A percentile compares a stretch with the other conserved stretches of the same genome.
These are phyloP conservation scores for Macrosiphum euphorbiae DNA, from an alignment of 2,888 invertebrate species.

Conservation along the genomic window DNA sequence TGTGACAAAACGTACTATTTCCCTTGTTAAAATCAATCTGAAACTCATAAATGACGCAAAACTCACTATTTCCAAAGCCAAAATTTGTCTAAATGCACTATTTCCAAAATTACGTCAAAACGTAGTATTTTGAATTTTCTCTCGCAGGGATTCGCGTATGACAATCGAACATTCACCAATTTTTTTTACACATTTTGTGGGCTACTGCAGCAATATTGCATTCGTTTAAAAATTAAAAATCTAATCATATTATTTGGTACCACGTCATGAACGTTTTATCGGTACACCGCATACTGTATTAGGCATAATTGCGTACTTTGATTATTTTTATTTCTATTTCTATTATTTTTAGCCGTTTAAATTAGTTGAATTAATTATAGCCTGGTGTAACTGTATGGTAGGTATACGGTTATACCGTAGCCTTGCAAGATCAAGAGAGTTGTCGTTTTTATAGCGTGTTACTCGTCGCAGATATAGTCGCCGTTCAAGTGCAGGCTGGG, in stretches of 20 bases:
- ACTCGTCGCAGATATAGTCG: background rate
- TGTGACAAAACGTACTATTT: too few species aligned
- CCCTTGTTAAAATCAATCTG: too few species aligned
- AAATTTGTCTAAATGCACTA: too few species aligned
- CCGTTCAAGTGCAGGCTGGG: background rate
- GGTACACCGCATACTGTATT: background rate
- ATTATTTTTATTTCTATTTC: background rate
- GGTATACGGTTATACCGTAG: background rate
- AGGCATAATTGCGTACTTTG: background rate
- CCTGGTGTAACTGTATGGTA: background rate
- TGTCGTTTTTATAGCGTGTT: background rate
- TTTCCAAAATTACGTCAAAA: too few species aligned
- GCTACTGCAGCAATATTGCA: background rate
- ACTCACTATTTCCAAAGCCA: too few species aligned
- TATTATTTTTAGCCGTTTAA: background rate
- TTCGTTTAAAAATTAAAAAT: background rate
- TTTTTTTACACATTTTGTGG: background rate
- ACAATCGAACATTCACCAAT: background rate
- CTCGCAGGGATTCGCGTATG: too few species aligned
- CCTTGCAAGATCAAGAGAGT: background rate
- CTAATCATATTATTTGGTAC: background rate
- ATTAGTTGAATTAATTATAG: background rate
- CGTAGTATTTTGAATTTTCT: too few species aligned
- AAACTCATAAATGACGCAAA: too few species aligned
- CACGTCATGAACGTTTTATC: background rate